A percentile compares a stretch with the other conserved stretches of the same genome.
Conservation (phyloP, 2,888 invertebrate species). For the Drosophila infuscata region DNA sequence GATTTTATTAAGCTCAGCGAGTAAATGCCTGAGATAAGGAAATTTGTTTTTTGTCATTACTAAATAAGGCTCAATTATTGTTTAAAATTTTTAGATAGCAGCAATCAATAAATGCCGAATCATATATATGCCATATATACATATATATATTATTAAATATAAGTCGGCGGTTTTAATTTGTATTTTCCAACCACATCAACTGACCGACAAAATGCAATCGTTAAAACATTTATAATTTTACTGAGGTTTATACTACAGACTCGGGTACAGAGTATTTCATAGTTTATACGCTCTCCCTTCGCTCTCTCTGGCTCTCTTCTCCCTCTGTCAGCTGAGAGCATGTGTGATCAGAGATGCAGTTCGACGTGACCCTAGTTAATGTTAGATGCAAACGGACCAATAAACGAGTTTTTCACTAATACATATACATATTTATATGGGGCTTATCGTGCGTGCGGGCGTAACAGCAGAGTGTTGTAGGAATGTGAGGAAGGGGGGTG, state of each 20-base stretch:
- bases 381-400: background rate
- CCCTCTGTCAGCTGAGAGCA: background rate
- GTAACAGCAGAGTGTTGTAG: background rate
- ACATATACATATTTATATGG: background rate
- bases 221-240: background rate
- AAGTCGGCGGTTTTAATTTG: background rate
- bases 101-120: background rate
- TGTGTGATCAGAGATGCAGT: conserved; percentile 7
- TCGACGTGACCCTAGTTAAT: conserved; percentile 33
- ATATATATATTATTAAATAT: background rate
- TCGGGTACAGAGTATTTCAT: conserved; percentile 3
- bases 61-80: background rate
- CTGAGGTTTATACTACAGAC: background rate
- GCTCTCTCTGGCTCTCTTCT: no score
- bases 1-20: background rate
- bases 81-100: background rate
- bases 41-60: background rate
- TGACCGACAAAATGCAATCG: background rate
- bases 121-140: background rate
- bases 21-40: background rate
- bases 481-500: background rate
- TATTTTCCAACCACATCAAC: background rate
- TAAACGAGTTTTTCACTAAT: conserved; percentile 21
- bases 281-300: background rate
- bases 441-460: conserved; percentile 27